Base-by-base conservation (phyloP, 2,888 invertebrate species). In the Punctoribates punctum region DNA sequence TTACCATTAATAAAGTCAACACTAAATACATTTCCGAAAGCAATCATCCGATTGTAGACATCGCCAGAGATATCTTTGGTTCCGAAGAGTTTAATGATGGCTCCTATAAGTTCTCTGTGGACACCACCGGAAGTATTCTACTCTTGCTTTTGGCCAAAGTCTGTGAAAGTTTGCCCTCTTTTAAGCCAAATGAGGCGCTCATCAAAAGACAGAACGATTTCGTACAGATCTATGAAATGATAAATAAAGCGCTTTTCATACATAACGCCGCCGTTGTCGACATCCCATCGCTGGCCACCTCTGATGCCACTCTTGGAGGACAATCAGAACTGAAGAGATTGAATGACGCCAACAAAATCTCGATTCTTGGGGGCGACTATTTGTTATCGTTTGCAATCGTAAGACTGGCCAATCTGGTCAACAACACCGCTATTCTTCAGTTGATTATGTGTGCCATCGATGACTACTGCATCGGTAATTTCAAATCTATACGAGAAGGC, bases 341-440 rank as follows among this genome's bases (percentile, higher is more conserved):
- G 6, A 75, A 75, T 27, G 70, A 70, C 51, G 67, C 70, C 9
- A 75, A 75, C 38, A 75, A 75, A 29, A 27, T 75, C 0, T 48
- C 70, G 11, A 54, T 75, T 25, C 70, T 75, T n/a, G 70, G 75
- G 23, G 75, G 75, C 13, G 75, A 75, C 54, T 75, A 75, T 54
- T 51, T 75, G 23, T 51, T 75, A 25, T 67, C 75, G 13, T 75
- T 34, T 70, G 51, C 48, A 11, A 70, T 75, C 23, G 70, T 75
- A 15, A 67, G 70, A 46, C 27, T 75, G 15, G 72, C 72, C n/a
- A 75, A 54, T 54, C 15, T 67, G 51, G 67, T 75, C 27, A 38
- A 29, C 20, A 54, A 67, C n/a, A 51, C 67, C 20, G 29, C 29
- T 42, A 54, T 51, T 6, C 42, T 75, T n/a, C 46, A 75, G 4